A percentile compares a stretch with the other conserved stretches of the same genome.
These are phyloP conservation scores for Bursaphelenchus okinawaensis DNA, from an alignment of 2,888 invertebrate species.

Conservation along the genomic window DNA sequence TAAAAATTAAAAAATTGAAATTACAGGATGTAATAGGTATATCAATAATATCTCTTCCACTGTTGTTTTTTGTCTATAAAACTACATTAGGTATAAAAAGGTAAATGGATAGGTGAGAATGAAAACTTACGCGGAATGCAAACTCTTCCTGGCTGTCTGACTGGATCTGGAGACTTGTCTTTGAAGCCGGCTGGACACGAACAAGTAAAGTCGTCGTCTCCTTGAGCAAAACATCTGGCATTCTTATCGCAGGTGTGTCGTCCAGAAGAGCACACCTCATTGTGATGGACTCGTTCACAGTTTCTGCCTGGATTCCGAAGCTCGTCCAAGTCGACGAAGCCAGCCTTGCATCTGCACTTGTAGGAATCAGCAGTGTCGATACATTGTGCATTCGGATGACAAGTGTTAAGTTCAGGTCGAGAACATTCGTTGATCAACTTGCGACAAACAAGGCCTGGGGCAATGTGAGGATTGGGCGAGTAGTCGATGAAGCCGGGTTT, in stretches of 20 bases:
- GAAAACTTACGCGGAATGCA: conserved; percentile 35
- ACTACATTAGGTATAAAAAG: background rate
- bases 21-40: background rate
- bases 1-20: background rate
- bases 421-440: conserved; percentile 53
- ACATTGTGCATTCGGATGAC: conserved; percentile 52
- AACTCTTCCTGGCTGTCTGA: conserved; percentile 34
- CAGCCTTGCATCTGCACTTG: conserved; percentile 43
- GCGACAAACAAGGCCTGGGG: conserved; percentile 49
- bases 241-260: conserved; percentile 56
- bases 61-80: background rate
- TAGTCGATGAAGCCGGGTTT: conserved; percentile 56
- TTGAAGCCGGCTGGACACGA: conserved; percentile 46
- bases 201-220: conserved; percentile 52
- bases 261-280: conserved; percentile 49
- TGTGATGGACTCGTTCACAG: conserved; percentile 45
- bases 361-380: conserved; percentile 53
- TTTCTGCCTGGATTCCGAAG: conserved; percentile 54
- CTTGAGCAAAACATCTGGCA: conserved; percentile 46
- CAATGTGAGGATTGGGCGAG: conserved; percentile 54
- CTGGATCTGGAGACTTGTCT: conserved; percentile 41
- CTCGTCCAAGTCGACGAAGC: conserved; percentile 54
- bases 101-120: background rate
- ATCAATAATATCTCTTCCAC: background rate
- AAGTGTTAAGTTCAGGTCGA: conserved; percentile 43